Conservation (phyloP, 2,797 vertebrate genomes). For the Megaceryle alcyon region DNA sequence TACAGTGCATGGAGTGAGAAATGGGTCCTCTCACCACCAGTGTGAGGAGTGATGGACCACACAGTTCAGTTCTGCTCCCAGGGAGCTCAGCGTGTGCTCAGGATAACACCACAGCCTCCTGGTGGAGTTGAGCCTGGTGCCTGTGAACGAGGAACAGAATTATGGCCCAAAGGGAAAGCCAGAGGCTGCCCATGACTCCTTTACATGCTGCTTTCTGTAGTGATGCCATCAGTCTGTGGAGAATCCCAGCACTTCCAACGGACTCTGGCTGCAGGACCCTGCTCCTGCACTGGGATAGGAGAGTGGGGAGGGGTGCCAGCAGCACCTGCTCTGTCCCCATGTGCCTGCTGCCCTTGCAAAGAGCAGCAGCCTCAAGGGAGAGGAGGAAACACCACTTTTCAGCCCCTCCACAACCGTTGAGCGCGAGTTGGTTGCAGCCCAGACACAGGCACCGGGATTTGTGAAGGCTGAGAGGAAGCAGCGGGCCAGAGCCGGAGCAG, state of each 20-base stretch:
- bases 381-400: no score
- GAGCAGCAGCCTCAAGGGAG: neutral
- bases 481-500: accelerated
- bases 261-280: neutral
- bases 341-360: neutral
- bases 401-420: no score
- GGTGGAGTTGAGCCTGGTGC: accelerated
- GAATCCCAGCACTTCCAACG: neutral
- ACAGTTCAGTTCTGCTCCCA: accelerated
- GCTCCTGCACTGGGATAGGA: neutral
- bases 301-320: neutral
- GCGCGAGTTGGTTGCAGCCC: neutral
- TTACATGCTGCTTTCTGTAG: neutral
- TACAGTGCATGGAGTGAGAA: accelerated
- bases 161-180: neutral
- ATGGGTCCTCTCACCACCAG: neutral
- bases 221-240: accelerated
- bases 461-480: accelerated
- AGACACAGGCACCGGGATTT: neutral
- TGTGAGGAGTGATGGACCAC: accelerated
- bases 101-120: neutral
- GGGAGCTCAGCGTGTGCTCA: accelerated
- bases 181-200: neutral
- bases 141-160: neutral
- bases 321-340: accelerated